Evolutionary conservation across 2,888 invertebrate species (phyloP), one percentile per base, ranked within the genome.

Genomic region (Cataglyphis albicans): DNA sequence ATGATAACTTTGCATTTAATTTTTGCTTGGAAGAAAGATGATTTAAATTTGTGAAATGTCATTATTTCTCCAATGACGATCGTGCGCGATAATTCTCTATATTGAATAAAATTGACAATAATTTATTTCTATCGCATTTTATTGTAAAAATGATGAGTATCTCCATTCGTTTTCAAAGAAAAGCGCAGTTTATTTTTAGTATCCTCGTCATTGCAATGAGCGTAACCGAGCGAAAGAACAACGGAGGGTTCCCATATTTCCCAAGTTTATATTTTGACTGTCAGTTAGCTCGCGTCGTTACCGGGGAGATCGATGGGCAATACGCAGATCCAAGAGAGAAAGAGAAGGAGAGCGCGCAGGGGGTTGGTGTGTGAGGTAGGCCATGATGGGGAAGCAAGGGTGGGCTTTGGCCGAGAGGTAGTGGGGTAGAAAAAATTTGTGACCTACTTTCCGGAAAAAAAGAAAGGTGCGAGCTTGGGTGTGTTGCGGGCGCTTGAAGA

Each of bases 351-450:
- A 65, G 76, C 78, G 81, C 81, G 82, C 78, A 82, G 83, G 74
- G 84, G 84, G 84, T 88, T 65, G 88, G 81, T 88, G 84, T 88
- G 93, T 93, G 92, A 92, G 92, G 93, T 92, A 93, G 92, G 92
- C 88, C 92, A 92, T 91, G 90, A 88, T 90, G 88, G 78, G 78
- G 73, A 80, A 85, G 83, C 82, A 88, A 68, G 86, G 87, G 80
- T 65, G 81, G 86, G 75, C 78, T 78, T 87, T 63, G 85, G 82
- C 68, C 68, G 67, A 64, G 82, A 81, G 81, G 84, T 88, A 90
- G 88, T 90, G 88, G 87, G 84, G 90, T 82, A 87, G 90, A 90
- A 90, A 88, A 90, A 90, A 90, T 88, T 90, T 83, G 88, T 89
- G 90, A 90, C 90, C 90, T 72, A 90, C 67, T 89, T 90, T 88